phyloP scores from a whole-genome alignment of 2,888 invertebrate genomes.

The Ectemnius cavifrons region DNA sequence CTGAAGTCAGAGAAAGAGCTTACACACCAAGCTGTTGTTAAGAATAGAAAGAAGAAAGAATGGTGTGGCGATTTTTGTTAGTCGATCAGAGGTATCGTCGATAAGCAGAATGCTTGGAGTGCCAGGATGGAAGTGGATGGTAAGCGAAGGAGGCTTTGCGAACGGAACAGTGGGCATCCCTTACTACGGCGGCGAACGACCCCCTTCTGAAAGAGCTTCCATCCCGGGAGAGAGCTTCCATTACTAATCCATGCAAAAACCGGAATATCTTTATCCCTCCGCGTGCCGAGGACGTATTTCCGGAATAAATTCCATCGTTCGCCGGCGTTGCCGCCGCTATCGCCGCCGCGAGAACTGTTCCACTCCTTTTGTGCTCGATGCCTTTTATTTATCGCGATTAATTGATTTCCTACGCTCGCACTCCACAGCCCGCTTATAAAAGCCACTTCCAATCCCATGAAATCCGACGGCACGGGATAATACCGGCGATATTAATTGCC shows the following conservation, averaged over 20 bases:
- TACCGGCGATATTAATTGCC: neutral
- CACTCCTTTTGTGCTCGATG: slow-evolving; percentile 30
- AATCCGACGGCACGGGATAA: neutral
- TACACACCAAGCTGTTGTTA: no score
- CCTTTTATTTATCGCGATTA: slow-evolving; percentile 21
- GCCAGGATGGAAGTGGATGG: slow-evolving; percentile 44
- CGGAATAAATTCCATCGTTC: slow-evolving; percentile 75
- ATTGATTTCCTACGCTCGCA: slow-evolving; percentile 27
- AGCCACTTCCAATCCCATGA: slow-evolving; percentile 1
- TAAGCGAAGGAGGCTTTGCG: slow-evolving; percentile 54
- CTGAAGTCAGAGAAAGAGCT: no score
- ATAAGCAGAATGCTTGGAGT: slow-evolving; percentile 39
- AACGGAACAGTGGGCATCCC: slow-evolving; percentile 64
- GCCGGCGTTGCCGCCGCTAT: slow-evolving; percentile 21
- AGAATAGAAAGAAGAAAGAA: neutral
- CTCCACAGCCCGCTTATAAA: slow-evolving; percentile 6
- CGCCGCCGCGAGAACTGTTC: slow-evolving; percentile 40
- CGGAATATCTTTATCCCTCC: slow-evolving; percentile 77
- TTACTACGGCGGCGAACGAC: slow-evolving; percentile 69
- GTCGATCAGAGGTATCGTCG: slow-evolving; percentile 41
- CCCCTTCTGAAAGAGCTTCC: slow-evolving; percentile 72
- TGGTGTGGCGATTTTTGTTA: slow-evolving; percentile 26
- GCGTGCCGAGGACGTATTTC: slow-evolving; percentile 76
- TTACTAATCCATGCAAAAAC: slow-evolving; percentile 78
- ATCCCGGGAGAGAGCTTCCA: slow-evolving; percentile 77